Evolutionary conservation across 2,888 invertebrate genomes (phyloP).

Genomic region (Dugesia japonica): DNA sequence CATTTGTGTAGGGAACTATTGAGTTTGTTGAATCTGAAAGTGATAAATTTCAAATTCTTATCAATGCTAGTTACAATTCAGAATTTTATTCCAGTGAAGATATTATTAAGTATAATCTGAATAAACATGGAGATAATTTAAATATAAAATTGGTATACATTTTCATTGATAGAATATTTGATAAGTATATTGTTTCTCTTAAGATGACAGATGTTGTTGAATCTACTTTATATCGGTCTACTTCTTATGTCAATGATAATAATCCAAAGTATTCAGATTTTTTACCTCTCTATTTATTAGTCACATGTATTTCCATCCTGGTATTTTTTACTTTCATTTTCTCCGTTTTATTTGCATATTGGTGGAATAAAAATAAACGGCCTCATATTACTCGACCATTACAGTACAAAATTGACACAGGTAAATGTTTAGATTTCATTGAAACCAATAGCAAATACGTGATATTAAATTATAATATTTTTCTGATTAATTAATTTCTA

Average conservation of each 20-base stretch:
- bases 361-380: slow-evolving; percentile 27
- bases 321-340: slow-evolving; percentile 9
- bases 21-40: slow-evolving; percentile 13
- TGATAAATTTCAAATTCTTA: slow-evolving; percentile 23
- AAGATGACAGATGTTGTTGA: not conserved
- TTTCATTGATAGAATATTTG: not conserved
- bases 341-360: slow-evolving; percentile 20
- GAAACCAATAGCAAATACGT: too few relatives aligned
- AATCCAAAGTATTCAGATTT: not conserved
- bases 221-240: not conserved
- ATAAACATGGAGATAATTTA: not conserved
- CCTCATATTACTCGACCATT: slow-evolving; percentile 20
- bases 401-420: slow-evolving; percentile 2
- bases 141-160: not conserved
- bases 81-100: not conserved
- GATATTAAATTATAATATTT: too few relatives aligned
- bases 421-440: not conserved
- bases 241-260: not conserved
- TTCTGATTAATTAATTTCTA: too few relatives aligned
- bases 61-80: slow-evolving; percentile 20
- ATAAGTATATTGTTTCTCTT: not conserved
- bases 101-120: not conserved
- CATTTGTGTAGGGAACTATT: not conserved
- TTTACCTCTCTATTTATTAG: not conserved
- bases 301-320: slow-evolving; percentile 17